Conservation (phyloP, 2,113 vertebrate genomes). For the Mustelus asterias region DNA sequence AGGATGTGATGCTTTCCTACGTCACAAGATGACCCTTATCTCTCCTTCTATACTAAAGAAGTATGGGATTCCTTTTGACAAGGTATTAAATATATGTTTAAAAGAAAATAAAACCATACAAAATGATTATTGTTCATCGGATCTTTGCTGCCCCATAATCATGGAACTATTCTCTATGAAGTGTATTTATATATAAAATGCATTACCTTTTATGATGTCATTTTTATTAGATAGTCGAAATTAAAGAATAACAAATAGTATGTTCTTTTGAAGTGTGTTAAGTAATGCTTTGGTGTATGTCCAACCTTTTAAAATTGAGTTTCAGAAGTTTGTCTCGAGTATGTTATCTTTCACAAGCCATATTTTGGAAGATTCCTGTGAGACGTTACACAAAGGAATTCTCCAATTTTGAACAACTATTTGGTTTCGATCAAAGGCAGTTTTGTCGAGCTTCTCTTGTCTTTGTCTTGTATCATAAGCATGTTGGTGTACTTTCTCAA, state of each 20-base stretch:
- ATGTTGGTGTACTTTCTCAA: neutral
- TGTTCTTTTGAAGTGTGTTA: neutral
- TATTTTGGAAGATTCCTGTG: neutral
- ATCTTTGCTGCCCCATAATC: too few relatives aligned
- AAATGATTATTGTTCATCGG: neutral
- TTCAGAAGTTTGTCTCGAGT: neutral
- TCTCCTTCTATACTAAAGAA: conserved; percentile 91
- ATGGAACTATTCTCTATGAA: neutral
- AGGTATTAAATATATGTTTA: conserved; percentile 58
- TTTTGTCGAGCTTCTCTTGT: neutral
- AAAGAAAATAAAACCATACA: neutral
- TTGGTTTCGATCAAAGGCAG: neutral
- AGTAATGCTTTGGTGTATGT: neutral
- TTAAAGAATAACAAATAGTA: neutral
- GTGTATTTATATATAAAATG: neutral
- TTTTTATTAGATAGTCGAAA: neutral
- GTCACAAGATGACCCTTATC: conserved; percentile 97
- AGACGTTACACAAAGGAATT: neutral
- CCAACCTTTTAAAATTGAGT: neutral
- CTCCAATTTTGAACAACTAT: neutral
- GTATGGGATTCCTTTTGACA: conserved; percentile 94
- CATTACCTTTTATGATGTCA: neutral
- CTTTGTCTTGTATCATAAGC: neutral
- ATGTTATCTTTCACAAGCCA: neutral
- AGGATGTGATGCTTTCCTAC: conserved; percentile 90